Evolutionary conservation across 2,888 invertebrate species (phyloP), one percentile per base, ranked within the genome.

Genomic region (Drosophila histrio): DNA sequence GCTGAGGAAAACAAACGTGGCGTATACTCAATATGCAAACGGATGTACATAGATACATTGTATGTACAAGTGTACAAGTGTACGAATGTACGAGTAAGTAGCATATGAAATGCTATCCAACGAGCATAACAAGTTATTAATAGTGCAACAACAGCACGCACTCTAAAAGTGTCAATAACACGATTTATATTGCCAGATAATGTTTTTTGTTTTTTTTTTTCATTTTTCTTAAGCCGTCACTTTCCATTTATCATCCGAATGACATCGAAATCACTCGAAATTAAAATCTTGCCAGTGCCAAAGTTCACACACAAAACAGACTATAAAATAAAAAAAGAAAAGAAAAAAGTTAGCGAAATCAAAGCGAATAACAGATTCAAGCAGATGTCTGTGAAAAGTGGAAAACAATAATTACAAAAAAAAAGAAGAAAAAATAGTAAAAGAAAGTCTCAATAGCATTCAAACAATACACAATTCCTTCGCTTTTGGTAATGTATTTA

Each of bases 61-160:
- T 36, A 34, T 36, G 19, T 22, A 15, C 11, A 3, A 41, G 15
- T 49, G 9, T 15, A 17, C 30, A 26, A n/a, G n/a, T 32, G 3
- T 4, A 9, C 7, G n/a, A 13, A 21, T 39, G 22, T 49, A 17
- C 38, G n/a, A n/a, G 15, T 30, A 11, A 36, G 30, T 30, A 43
- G 17, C 36, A 50, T 39, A 46, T 58, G 53, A 69, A 57, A 54
- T 70, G 62, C 65, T 41, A 60, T 60, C 50, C 60, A 78, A 62
- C 74, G 11, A 70, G 76, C 76, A 64, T 71, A 71, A 79, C 76
- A 59, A 65, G 79, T 75, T 71, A 70, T 62, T 59, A 66, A 70
- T 73, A 34, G 43, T 22, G 11, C 34, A 46, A 46, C 30, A 57
- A 59, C 54, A 50, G 52, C 56, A 71, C 67, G 60, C 75, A 77